Evolutionary conservation across 2,797 vertebrate species (phyloP), one percentile per base, ranked within the genome.

Genomic region (Choloepus didactylus): DNA sequence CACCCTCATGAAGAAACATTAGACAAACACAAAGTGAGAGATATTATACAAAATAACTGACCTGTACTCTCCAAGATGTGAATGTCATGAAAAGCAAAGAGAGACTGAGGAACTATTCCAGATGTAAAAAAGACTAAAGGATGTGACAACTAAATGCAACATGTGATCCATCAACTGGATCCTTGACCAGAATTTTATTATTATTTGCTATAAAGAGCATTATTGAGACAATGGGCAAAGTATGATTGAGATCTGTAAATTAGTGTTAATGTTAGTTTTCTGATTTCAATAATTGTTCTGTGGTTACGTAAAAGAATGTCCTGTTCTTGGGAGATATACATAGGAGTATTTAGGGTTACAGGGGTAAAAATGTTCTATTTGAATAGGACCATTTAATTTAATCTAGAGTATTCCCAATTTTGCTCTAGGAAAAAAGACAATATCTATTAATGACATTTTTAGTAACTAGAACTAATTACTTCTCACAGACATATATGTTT

Each of bases 391-490:
- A 83, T 83, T 84, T 80, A 73, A 85, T 80, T 91, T 75, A 75
- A 64, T 94, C 56, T 89, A 77, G 88, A 87, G 90, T 76, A 85
- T 27, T 84, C 60, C 54, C 60, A 76, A 5, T 66, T 92, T 85
- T 72, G 25, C 60, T 29, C 54, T 79, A 35, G 54, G 80, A 90
- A 94, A 92, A 88, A 66, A 59, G 51, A 70, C 5, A 59, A 3
- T 89, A 67, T 93, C 77, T 91, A 31, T 87, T 66, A 72, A 5
- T 72, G 54, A 70, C 21, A 85, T 87, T 92, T 96, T 93, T 54
- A 87, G 46, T 91, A 93, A 87, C 10, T 51, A 70, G 19, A 8
- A 75, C 49, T 95, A 85, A 91, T 85, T 87, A 56, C 19, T 60
- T 18, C 23, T 60, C 27, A 85, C n/a, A 88, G 29, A 95, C 73